Percentiles rank a stretch among this genome's conserved stretches.
Conservation (phyloP, 53 echinoderm and acorn worm species). For the Paracentrotus lividus region DNA sequence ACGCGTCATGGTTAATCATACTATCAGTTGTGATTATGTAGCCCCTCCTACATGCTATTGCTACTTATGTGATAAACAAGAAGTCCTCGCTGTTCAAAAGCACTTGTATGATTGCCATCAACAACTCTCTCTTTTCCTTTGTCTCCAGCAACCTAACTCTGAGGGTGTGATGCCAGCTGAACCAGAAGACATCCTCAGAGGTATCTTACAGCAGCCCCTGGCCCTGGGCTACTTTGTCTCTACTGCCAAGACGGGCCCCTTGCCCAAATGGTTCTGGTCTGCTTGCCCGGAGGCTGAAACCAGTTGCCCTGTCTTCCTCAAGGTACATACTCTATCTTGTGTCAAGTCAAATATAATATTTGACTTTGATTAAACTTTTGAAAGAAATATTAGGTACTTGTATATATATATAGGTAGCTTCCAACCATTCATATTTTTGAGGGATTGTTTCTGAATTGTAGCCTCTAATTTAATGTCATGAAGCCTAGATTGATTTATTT, state of each 20-base stretch:
- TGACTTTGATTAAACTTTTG: not conserved
- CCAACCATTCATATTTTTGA: not conserved
- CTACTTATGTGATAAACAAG: too few species aligned
- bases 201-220: constrained; percentile 89
- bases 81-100: not conserved
- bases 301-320: constrained; percentile 99
- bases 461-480: not conserved
- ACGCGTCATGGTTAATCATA: too few species aligned
- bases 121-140: not conserved
- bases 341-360: too few species aligned
- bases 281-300: constrained; percentile 96
- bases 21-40: too few species aligned
- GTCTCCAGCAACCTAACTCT: constrained; percentile 39
- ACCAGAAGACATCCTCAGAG: constrained; percentile 73
- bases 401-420: not conserved
- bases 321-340: constrained; percentile 73
- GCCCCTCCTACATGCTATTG: too few species aligned
- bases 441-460: not conserved
- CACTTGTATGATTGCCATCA: too few species aligned
- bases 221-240: constrained; percentile 98
- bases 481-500: not conserved
- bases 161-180: constrained; percentile 79
- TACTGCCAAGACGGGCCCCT: constrained; percentile 93
- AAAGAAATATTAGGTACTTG: too few species aligned
- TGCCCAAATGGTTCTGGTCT: constrained; percentile 99